Evolutionary conservation across 2,113 vertebrate species (phyloP).

Genomic region (Percopsis transmontana): DNA sequence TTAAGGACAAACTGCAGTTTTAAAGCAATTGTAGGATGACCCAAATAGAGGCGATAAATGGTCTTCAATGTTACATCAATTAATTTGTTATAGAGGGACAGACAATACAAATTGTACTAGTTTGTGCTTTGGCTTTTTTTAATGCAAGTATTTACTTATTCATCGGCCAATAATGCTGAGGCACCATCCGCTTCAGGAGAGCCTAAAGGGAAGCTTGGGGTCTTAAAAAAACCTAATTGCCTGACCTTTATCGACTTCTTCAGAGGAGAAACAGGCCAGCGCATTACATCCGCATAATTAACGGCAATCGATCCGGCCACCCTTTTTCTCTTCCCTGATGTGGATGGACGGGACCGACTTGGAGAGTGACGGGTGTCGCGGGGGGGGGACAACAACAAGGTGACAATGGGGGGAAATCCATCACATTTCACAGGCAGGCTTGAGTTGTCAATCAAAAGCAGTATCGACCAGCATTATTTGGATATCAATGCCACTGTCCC

Average conservation of each 20-base stretch:
- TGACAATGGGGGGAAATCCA: constrained; percentile 33
- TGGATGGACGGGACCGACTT: constrained; percentile 32
- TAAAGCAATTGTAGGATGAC: too few species aligned
- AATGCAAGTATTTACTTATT: constrained; percentile 13
- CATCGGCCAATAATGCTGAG: constrained; percentile 28
- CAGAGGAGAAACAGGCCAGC: constrained; percentile 65
- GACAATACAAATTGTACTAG: too few species aligned
- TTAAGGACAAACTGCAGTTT: too few species aligned
- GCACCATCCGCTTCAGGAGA: constrained; percentile 42
- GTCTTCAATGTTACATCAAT: too few species aligned
- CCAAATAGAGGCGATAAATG: too few species aligned
- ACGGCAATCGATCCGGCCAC: constrained; percentile 66
- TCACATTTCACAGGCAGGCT: constrained; percentile 25
- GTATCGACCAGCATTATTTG: constrained; percentile 56
- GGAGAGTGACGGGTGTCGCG: constrained; percentile 71
- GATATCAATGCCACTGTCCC: constrained; percentile 54
- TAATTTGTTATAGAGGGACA: too few species aligned
- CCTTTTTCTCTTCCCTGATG: constrained; percentile 70
- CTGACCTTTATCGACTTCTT: constrained; percentile 79
- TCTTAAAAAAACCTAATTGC: constrained; percentile 67
- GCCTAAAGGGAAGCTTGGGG: constrained; percentile 33
- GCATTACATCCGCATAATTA: constrained; percentile 78
- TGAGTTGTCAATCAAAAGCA: constrained; percentile 48
- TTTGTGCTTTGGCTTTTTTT: too few species aligned
- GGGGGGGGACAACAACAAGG: neutral